phyloP scores from a whole-genome alignment of 2,888 invertebrate species.

The Melanchra persicariae region DNA sequence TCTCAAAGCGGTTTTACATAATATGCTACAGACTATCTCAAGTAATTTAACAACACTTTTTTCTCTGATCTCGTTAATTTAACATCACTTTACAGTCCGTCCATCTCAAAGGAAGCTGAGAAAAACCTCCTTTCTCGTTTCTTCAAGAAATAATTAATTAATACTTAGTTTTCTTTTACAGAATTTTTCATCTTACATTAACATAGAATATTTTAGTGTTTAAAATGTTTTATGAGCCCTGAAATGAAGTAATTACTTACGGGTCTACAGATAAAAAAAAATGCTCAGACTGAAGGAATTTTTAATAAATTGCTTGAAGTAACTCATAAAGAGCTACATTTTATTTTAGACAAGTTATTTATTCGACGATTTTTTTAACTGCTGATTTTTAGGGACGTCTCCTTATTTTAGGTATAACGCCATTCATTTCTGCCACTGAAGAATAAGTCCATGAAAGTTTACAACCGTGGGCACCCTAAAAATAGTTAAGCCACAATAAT shows the following conservation, averaged over 20 bases:
- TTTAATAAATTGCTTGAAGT: constrained; percentile 33
- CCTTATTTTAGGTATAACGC: neutral
- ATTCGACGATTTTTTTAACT: neutral
- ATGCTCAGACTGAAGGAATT: constrained; percentile 26
- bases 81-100: constrained; percentile 27
- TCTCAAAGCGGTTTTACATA: constrained; percentile 18
- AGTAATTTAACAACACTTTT: constrained; percentile 29
- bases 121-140: constrained; percentile 42
- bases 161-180: constrained; percentile 36
- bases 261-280: constrained; percentile 36
- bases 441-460: too few relatives aligned
- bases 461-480: too few relatives aligned
- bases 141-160: constrained; percentile 55
- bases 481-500: too few relatives aligned
- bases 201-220: constrained; percentile 38
- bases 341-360: constrained; percentile 15
- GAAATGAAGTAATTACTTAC: constrained; percentile 46
- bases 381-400: neutral
- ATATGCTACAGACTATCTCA: neutral
- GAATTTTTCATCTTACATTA: constrained; percentile 36
- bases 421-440: too few relatives aligned
- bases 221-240: constrained; percentile 52
- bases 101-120: constrained; percentile 45
- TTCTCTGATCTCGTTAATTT: constrained; percentile 43
- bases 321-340: constrained; percentile 13